phyloP scores from a whole-genome alignment of 2,113 vertebrate species.

The Cnemophilus loriae region DNA sequence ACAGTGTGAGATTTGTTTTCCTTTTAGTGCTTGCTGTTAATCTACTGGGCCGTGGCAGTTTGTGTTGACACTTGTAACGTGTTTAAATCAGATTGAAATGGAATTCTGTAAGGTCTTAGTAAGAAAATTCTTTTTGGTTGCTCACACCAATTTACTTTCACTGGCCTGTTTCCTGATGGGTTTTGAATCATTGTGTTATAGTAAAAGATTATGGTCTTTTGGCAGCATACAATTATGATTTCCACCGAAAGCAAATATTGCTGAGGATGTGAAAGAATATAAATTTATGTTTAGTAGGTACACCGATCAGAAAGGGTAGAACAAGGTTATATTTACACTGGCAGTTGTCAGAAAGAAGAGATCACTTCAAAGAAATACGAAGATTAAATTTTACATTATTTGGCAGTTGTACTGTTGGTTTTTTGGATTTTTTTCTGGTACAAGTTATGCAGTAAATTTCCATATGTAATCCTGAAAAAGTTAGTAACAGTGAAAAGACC shows the following conservation, averaged over 20 bases:
- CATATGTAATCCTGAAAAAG: constrained; percentile 23
- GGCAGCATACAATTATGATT: neutral
- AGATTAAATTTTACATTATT: constrained; percentile 22
- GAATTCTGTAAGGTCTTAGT: neutral
- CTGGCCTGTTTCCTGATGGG: neutral
- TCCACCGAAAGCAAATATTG: constrained; percentile 18
- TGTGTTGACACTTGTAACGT: constrained; percentile 36
- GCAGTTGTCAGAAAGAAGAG: constrained; percentile 77
- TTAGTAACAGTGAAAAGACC: constrained; percentile 27
- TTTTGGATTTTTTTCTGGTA: neutral
- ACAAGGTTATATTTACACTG: constrained; percentile 77
- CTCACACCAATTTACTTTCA: neutral
- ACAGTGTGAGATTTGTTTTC: neutral
- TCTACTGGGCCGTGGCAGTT: neutral
- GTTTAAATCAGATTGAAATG: constrained; percentile 22
- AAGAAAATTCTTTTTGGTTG: neutral
- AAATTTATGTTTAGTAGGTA: constrained; percentile 7
- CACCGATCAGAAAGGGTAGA: neutral
- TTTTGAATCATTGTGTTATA: neutral
- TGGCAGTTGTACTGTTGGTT: neutral
- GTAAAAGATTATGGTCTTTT: neutral
- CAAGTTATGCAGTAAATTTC: constrained; percentile 23
- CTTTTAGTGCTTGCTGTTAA: neutral
- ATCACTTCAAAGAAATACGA: constrained; percentile 78
- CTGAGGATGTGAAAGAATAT: constrained; percentile 28